Conservation (phyloP, 2,888 invertebrate genomes). For the Leptinotarsa rubiginosa region DNA sequence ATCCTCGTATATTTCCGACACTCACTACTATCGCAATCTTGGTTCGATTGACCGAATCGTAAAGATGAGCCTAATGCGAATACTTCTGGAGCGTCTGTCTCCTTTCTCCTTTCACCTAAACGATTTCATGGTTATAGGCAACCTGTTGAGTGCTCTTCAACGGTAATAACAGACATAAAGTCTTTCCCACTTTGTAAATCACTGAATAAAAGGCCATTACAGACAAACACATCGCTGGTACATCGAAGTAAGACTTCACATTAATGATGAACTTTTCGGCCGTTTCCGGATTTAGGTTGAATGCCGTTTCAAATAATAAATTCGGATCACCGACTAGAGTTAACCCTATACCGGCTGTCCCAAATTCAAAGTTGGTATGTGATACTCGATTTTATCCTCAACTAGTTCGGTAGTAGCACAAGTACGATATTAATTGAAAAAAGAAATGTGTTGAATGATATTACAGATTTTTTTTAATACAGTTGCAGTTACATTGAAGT, state of each 20-base stretch:
- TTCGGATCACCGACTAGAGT: too few relatives aligned
- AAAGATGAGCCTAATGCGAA: constrained; percentile 9
- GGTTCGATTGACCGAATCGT: constrained; percentile 3
- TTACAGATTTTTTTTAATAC: too few relatives aligned
- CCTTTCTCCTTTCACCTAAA: constrained; percentile 8
- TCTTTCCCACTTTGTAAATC: constrained; percentile 13
- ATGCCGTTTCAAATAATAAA: background rate
- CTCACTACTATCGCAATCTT: background rate
- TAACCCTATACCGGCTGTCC: too few relatives aligned
- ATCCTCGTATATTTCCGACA: background rate
- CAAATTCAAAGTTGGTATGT: too few relatives aligned
- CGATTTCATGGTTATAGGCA: constrained; percentile 21
- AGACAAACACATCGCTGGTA: constrained; percentile 9
- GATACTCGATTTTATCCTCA: too few relatives aligned
- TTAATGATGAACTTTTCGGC: background rate
- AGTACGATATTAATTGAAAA: too few relatives aligned
- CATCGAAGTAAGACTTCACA: background rate
- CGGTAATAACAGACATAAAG: constrained; percentile 18
- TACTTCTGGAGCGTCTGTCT: background rate
- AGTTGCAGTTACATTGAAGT: too few relatives aligned
- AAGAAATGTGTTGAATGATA: too few relatives aligned
- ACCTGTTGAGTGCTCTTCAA: constrained; percentile 16
- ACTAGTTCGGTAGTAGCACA: too few relatives aligned
- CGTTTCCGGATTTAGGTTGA: background rate
- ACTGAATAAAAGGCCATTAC: constrained; percentile 13